Base-by-base conservation (phyloP, 2,888 invertebrate species). In the Eucera pruinosa region DNA sequence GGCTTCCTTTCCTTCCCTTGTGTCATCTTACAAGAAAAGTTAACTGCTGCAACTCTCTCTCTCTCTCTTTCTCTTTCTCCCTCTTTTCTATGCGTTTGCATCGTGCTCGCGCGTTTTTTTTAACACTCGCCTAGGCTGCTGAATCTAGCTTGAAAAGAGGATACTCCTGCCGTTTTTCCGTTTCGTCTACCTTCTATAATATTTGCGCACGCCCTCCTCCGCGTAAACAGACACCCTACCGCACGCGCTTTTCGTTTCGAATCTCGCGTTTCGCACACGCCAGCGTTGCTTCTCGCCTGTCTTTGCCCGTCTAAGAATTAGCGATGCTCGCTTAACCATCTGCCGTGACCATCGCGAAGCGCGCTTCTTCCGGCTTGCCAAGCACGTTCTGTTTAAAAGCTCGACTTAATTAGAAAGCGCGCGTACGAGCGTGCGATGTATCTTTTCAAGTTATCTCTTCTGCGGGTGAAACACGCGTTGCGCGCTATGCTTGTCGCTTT, bases 281-380 rank as follows among this genome's bases (percentile, higher is more conserved):
- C 25, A 3, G 7, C 36, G 15, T 39, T 9, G 36, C 36, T 9
- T 18, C 18, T 6, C 52, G 41, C 15, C 2, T 11, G 39, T 30
- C 27, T 52, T 65, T 25, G 20, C 18, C 33, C 5, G 11, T 5
- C 20, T 11, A 68, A 58, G 57, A 67, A 73, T 66, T 61, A 76
- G 39, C 61, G 62, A 73, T 61, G 76, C 76, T 72, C 76, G 72
- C 50, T 67, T 67, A 73, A 67, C 48, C 67, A 23, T 58, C 57
- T 1, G 48, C 48, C 48, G 41, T 39, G 54, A 39, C 30, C 15
- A 30, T 50, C 48, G n/a, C 27, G 54, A 18, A 18, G 13, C 50
- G 39, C 15, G 27, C 20, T 43, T 61, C 55, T 65, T 43, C 41
- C 58, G 33, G 23, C 43, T 54, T 11, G 33, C 13, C 58, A 23